Evolutionary conservation across 2,113 vertebrate genomes (phyloP).

Genomic region (Zosterops japonicus): DNA sequence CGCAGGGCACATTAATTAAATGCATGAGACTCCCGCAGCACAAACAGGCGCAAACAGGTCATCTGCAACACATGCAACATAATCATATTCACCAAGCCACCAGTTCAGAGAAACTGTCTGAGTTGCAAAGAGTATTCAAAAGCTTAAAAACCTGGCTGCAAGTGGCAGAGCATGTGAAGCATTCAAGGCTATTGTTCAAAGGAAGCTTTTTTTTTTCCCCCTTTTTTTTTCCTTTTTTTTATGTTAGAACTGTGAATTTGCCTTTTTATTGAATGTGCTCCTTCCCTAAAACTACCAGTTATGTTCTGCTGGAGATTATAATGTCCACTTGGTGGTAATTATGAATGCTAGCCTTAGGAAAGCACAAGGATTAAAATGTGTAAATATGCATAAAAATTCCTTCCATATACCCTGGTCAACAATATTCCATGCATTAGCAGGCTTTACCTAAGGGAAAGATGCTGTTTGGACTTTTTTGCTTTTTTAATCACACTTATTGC

Average conservation of each 20-base stretch:
- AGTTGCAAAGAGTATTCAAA: background rate
- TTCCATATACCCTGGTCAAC: background rate
- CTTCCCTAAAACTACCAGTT: background rate
- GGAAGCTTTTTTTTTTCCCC: background rate
- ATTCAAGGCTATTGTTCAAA: background rate
- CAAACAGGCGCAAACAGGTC: background rate
- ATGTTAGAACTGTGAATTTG: background rate
- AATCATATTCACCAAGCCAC: background rate
- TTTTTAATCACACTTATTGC: background rate
- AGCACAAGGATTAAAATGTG: background rate
- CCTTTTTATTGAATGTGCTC: background rate
- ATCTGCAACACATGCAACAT: background rate
- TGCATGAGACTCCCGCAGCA: background rate
- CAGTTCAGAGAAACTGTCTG: background rate
- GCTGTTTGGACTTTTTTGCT: accelerated
- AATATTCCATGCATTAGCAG: background rate
- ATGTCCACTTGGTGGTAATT: background rate
- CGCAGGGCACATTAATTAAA: background rate
- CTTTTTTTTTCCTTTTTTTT: no score
- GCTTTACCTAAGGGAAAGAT: background rate
- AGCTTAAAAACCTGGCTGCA: background rate
- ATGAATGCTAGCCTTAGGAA: background rate
- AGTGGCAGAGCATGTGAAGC: background rate
- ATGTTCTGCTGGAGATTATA: background rate
- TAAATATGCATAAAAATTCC: background rate